phyloP scores from a whole-genome alignment of 2,888 invertebrate genomes.

The Epirrhoe alternata region DNA sequence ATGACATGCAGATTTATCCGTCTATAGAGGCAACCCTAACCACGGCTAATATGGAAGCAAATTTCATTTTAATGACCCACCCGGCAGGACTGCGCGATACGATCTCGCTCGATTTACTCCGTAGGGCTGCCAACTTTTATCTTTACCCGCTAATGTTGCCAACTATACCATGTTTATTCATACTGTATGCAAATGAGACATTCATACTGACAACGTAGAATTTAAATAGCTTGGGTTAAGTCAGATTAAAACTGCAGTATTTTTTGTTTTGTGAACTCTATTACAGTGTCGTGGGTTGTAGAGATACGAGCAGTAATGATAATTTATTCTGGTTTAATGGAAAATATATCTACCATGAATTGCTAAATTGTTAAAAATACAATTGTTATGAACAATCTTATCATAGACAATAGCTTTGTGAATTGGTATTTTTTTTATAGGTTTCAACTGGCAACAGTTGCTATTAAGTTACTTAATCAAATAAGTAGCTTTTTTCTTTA shows the following conservation, averaged over 20 bases:
- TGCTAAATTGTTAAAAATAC: background rate
- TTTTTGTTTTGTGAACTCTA: background rate
- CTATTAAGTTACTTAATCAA: too few relatives aligned
- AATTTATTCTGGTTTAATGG: too few relatives aligned
- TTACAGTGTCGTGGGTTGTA: background rate
- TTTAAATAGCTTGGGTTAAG: constrained; percentile 22
- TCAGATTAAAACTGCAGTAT: constrained; percentile 9
- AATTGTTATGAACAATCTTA: too few relatives aligned
- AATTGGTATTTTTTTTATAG: too few relatives aligned
- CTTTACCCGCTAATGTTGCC: constrained; percentile 39
- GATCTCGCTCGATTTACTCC: constrained; percentile 69
- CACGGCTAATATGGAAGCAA: constrained; percentile 67
- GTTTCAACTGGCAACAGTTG: too few relatives aligned
- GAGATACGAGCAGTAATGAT: background rate
- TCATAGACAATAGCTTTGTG: too few relatives aligned
- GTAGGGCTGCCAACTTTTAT: constrained; percentile 58
- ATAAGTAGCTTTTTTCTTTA: too few relatives aligned
- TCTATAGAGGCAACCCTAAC: constrained; percentile 42
- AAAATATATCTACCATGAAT: background rate
- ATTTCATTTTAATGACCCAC: constrained; percentile 80
- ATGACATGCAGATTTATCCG: constrained; percentile 28
- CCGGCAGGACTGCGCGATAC: constrained; percentile 58
- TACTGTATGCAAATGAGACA: constrained; percentile 37
- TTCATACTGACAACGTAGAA: constrained; percentile 30
- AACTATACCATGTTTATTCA: constrained; percentile 39